Conservation (phyloP, 2,797 vertebrate species). For the Takifugu ocellatus region DNA sequence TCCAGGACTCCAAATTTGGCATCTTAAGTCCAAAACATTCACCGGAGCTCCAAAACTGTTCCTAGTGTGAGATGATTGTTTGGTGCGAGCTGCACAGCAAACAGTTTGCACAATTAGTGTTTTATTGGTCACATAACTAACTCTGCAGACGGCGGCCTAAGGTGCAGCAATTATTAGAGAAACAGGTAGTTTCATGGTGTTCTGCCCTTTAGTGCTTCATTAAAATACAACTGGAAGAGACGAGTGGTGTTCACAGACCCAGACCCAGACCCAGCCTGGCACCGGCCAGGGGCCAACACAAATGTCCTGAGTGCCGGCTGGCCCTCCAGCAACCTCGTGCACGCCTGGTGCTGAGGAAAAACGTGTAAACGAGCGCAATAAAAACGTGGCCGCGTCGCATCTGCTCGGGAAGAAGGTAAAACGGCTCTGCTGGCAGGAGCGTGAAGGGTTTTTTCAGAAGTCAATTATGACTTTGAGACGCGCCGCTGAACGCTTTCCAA, state of each 20-base stretch:
- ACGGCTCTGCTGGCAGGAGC: constrained; percentile 53
- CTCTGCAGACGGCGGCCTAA: constrained; percentile 31
- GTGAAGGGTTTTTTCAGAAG: constrained; percentile 63
- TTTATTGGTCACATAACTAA: constrained; percentile 44
- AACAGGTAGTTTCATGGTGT: constrained; percentile 12
- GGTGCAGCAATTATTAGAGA: constrained; percentile 28
- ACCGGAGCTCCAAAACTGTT: constrained; percentile 28
- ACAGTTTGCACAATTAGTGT: constrained; percentile 52
- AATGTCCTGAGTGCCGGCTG: constrained; percentile 53
- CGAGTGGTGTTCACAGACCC: constrained; percentile 1
- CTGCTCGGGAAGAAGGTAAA: constrained; percentile 62
- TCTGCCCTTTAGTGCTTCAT: neutral
- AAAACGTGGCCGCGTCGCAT: constrained; percentile 64
- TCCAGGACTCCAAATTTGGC: constrained; percentile 9
- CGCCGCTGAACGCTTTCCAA: constrained; percentile 67
- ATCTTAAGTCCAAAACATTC: constrained; percentile 48
- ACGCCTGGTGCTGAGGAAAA: constrained; percentile 43
- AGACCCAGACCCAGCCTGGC: constrained; percentile 20
- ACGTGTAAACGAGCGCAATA: constrained; percentile 72
- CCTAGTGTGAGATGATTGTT: constrained; percentile 43
- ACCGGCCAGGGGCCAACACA: constrained; percentile 44
- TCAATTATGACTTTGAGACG: constrained; percentile 77
- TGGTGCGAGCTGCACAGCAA: constrained; percentile 41
- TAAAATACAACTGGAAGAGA: constrained; percentile 9
- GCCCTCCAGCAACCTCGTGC: constrained; percentile 41